Conservation (phyloP, 2,797 vertebrate species). For the Pangasius sanitwongsei region DNA sequence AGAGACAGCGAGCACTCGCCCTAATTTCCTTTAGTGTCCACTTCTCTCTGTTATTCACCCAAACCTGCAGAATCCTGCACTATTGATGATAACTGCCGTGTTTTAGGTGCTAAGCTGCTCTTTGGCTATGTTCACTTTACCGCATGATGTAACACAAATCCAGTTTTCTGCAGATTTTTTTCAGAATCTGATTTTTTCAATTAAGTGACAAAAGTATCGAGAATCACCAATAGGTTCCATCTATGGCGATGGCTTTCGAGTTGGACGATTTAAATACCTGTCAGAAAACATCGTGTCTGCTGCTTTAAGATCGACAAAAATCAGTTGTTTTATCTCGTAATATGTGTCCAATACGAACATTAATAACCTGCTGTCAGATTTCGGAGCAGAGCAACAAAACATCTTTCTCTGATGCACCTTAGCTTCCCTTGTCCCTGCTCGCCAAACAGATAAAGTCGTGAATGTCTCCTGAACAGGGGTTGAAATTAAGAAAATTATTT, state of each 20-base stretch:
- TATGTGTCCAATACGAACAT: neutral
- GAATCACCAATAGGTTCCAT: neutral
- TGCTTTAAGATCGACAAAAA: neutral
- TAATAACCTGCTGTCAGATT: neutral
- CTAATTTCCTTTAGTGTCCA: slow-evolving; percentile 38
- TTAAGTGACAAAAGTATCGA: neutral
- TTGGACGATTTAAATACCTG: neutral
- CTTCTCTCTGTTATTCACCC: slow-evolving; percentile 26
- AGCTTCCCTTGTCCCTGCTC: neutral
- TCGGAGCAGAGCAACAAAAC: neutral
- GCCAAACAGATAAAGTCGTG: neutral
- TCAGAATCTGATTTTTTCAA: neutral
- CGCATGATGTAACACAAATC: neutral
- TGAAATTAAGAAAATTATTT: neutral
- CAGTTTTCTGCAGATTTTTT: neutral
- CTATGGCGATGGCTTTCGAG: neutral
- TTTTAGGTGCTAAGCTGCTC: neutral
- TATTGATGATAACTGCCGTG: slow-evolving; percentile 46
- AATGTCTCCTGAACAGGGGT: neutral
- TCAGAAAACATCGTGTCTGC: neutral
- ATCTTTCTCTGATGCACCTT: neutral
- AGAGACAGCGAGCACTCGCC: neutral
- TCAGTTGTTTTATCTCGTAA: neutral
- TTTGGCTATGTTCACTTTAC: neutral
- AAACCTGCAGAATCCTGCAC: slow-evolving; percentile 41